Evolutionary conservation across 2,797 vertebrate species (phyloP).

Genomic region (Chelonia mydas): DNA sequence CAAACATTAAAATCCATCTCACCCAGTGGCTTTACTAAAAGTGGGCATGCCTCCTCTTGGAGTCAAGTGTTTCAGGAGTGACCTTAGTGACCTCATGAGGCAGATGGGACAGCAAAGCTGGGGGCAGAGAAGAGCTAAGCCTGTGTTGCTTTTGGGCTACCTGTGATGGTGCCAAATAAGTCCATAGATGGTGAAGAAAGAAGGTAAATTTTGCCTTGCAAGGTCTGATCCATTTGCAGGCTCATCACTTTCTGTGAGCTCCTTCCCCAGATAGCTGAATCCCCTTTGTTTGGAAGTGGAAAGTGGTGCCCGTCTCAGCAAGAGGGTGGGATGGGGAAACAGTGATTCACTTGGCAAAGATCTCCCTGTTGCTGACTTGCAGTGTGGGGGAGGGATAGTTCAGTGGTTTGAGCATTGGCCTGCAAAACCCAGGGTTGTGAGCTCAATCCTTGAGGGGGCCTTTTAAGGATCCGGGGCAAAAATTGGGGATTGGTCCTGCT

Average conservation of each 20-base stretch:
- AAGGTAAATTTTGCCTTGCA: neutral
- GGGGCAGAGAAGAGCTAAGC: neutral
- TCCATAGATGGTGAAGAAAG: fast-evolving
- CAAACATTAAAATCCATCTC: neutral
- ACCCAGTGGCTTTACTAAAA: neutral
- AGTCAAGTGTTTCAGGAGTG: neutral
- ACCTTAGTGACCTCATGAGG: neutral
- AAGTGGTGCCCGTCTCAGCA: neutral
- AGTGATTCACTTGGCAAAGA: constrained; percentile 51
- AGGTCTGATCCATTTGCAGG: fast-evolving
- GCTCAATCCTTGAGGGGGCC: too few species aligned
- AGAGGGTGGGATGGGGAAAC: constrained; percentile 50
- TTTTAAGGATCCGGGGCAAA: too few species aligned
- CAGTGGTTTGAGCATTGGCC: too few species aligned
- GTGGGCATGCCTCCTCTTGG: neutral
- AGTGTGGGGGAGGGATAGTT: neutral
- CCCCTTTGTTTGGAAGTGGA: neutral
- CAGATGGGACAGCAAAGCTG: neutral
- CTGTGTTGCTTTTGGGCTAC: neutral
- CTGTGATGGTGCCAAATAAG: neutral
- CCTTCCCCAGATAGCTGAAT: neutral
- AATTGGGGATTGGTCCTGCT: too few species aligned
- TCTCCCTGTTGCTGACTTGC: neutral
- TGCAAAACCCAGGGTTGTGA: too few species aligned
- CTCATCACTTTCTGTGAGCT: constrained; percentile 50